Evolutionary conservation across 2,888 invertebrate species (phyloP).

Genomic region (Standfussiana lucernea): DNA sequence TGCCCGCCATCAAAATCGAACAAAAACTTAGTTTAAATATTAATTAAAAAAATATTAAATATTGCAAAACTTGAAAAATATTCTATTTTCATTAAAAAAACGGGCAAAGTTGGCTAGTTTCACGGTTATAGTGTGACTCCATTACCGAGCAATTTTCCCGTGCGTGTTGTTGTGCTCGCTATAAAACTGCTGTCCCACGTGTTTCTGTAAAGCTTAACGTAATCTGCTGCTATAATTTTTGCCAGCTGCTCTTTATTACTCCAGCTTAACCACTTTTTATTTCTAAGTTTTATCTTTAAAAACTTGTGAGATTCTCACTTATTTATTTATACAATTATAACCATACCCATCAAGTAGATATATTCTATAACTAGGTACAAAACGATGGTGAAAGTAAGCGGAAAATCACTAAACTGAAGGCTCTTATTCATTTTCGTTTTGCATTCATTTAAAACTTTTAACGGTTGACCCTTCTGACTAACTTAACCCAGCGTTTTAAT

Average conservation of each 20-base stretch:
- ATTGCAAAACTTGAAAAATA: too few species aligned
- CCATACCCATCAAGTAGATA: neutral
- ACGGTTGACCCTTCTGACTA: slow-evolving; percentile 58
- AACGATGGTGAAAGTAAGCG: slow-evolving; percentile 13
- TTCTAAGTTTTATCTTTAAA: neutral
- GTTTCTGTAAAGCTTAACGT: slow-evolving; percentile 31
- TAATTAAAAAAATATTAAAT: too few species aligned
- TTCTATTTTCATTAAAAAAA: too few species aligned
- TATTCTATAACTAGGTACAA: neutral
- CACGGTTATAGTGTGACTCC: slow-evolving; percentile 33
- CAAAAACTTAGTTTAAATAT: too few species aligned
- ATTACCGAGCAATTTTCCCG: slow-evolving; percentile 39
- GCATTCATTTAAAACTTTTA: slow-evolving; percentile 68
- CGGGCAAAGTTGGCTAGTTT: too few species aligned
- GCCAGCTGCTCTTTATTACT: neutral
- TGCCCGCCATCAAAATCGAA: too few species aligned
- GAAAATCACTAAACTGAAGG: slow-evolving; percentile 38
- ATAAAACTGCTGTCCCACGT: slow-evolving; percentile 39
- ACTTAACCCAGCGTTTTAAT: slow-evolving; percentile 44
- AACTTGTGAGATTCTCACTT: neutral
- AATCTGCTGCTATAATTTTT: slow-evolving; percentile 21
- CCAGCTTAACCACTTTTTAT: neutral
- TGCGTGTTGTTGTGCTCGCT: slow-evolving; percentile 29
- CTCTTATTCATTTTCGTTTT: slow-evolving; percentile 64
- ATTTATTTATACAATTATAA: neutral